A percentile compares a stretch with the other conserved stretches of the same genome.
Evolutionary conservation across 1,140 invertebrate species (phyloP).

Genomic region (Protaetia brevitarsis): DNA sequence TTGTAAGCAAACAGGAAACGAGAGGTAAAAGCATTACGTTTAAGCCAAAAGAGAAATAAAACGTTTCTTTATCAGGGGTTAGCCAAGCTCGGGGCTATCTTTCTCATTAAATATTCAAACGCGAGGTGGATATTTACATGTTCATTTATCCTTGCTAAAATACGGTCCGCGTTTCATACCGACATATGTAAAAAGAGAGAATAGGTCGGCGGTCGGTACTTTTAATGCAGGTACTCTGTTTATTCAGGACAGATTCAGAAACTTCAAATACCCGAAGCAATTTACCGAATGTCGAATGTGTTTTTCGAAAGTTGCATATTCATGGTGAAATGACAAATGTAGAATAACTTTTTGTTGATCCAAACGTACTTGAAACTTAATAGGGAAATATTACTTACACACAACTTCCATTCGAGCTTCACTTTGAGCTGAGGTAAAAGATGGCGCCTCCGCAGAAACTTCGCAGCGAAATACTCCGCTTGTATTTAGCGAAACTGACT

Average conservation of each 20-base stretch:
- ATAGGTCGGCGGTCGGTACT: too few relatives aligned
- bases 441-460: constrained; percentile 72
- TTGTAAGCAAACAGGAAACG: neutral
- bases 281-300: too few relatives aligned
- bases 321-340: neutral
- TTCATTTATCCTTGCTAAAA: neutral
- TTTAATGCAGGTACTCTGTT: neutral
- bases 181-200: neutral
- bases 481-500: constrained; percentile 61
- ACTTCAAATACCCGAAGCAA: too few relatives aligned
- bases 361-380: neutral
- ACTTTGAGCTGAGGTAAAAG: constrained; percentile 64
- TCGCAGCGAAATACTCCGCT: constrained; percentile 72
- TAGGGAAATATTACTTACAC: constrained; percentile 56
- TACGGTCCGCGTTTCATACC: neutral
- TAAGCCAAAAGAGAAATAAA: neutral
- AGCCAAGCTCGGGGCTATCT: neutral
- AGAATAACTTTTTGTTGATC: too few relatives aligned
- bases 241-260: neutral
- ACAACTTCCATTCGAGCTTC: constrained; percentile 70
- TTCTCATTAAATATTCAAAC: constrained; percentile 3
- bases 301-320: neutral
- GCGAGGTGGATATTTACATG: neutral
- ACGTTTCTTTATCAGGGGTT: neutral
- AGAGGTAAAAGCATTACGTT: neutral